phyloP scores from a whole-genome alignment of 2,113 vertebrate genomes.

The Delphinapterus leucas region DNA sequence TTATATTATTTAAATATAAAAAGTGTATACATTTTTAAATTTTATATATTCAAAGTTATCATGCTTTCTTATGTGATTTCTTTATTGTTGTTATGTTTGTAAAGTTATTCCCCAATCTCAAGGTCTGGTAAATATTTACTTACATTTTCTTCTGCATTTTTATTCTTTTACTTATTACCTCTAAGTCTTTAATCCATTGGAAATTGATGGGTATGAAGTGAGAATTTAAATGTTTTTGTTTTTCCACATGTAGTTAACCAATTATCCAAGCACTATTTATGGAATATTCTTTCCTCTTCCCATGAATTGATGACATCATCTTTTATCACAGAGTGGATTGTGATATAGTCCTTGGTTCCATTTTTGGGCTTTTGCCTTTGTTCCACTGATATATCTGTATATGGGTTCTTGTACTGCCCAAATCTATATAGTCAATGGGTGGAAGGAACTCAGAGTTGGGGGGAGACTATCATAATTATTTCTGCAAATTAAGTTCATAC shows the following conservation, averaged over 20 bases:
- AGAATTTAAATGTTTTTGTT: not conserved
- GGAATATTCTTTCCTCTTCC: not conserved
- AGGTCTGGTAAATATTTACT: not conserved
- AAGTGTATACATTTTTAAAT: not conserved
- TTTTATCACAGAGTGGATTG: not conserved
- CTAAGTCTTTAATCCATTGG: not conserved
- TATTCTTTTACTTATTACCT: not conserved
- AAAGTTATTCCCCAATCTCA: not conserved
- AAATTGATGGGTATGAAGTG: conserved; percentile 9
- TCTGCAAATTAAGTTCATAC: not conserved
- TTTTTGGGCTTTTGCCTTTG: not conserved
- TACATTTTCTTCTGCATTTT: not conserved
- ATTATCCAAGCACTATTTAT: not conserved
- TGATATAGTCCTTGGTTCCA: not conserved
- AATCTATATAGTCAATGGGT: not conserved
- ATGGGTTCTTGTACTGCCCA: not conserved
- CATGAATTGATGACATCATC: not conserved
- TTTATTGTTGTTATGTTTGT: not conserved
- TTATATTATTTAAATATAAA: not conserved
- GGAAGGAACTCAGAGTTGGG: not conserved
- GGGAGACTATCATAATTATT: not conserved
- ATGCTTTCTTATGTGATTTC: not conserved
- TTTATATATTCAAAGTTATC: not conserved
- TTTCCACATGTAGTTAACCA: not conserved
- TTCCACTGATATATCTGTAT: not conserved